Conservation (phyloP, 2,797 vertebrate genomes). For the Enteromius anoplus region DNA sequence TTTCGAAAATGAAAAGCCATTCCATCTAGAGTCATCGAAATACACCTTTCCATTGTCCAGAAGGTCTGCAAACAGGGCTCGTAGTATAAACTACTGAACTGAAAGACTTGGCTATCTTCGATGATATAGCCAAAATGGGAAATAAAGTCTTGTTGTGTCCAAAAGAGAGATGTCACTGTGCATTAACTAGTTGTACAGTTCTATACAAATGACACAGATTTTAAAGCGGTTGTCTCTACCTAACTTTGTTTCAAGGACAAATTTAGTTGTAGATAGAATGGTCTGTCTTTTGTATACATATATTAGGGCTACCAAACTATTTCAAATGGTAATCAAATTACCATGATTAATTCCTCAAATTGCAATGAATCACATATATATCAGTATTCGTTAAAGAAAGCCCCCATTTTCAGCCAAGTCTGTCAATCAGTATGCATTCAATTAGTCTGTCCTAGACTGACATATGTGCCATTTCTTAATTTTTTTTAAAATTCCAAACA, state of each 20-base stretch:
- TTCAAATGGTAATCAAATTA: neutral
- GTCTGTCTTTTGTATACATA: neutral
- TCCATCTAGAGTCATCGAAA: neutral
- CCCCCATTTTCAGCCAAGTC: neutral
- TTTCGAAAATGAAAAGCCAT: neutral
- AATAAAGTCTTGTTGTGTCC: constrained; percentile 12
- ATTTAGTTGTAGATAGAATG: neutral
- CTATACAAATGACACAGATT: constrained; percentile 4
- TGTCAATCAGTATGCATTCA: no score
- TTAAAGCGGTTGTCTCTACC: constrained; percentile 1
- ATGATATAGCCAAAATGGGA: constrained; percentile 18
- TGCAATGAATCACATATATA: neutral
- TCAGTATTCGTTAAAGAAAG: neutral
- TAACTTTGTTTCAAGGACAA: neutral
- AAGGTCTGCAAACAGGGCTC: constrained; percentile 6
- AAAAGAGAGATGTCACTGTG: constrained; percentile 16
- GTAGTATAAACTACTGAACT: constrained; percentile 1
- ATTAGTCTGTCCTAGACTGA: neutral
- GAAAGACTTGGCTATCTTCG: constrained; percentile 9
- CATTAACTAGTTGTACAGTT: constrained; percentile 9
- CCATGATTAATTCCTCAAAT: neutral
- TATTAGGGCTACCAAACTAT: constrained; percentile 23
- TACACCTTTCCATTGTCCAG: neutral
- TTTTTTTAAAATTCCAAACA: neutral
- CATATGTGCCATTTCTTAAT: neutral